Conservation (phyloP, 2,888 invertebrate genomes). For the Nebria salina region DNA sequence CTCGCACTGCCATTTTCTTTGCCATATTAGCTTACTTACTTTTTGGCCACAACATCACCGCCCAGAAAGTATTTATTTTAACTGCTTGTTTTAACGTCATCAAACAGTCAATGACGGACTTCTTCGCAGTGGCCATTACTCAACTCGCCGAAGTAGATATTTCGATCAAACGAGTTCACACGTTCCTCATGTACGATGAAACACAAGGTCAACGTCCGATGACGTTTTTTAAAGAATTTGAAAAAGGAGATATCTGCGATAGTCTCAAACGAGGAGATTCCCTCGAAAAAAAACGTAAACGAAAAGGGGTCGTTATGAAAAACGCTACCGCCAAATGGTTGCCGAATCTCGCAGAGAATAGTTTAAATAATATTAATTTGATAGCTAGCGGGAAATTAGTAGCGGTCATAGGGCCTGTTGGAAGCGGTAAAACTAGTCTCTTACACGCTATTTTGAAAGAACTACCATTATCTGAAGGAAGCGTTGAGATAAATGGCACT, state of each 20-base stretch:
- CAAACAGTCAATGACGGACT: constrained; percentile 77
- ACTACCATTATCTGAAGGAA: constrained; percentile 61
- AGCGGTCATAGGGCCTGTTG: constrained; percentile 75
- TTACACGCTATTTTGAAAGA: constrained; percentile 64
- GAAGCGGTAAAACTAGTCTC: constrained; percentile 71
- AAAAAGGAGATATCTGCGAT: constrained; percentile 27
- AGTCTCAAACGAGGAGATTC: constrained; percentile 27
- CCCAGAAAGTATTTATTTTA: constrained; percentile 78
- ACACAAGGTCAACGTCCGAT: constrained; percentile 7
- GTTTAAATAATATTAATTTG: constrained; percentile 64
- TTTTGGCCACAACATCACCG: constrained; percentile 70
- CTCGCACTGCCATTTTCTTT: constrained; percentile 76
- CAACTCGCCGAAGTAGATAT: constrained; percentile 71
- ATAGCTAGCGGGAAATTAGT: constrained; percentile 61
- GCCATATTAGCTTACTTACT: constrained; percentile 73
- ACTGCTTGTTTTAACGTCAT: constrained; percentile 79
- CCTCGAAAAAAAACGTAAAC: constrained; percentile 32
- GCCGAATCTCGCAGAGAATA: constrained; percentile 62
- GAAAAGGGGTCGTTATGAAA: constrained; percentile 67
- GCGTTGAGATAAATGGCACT: constrained; percentile 63
- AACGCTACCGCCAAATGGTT: constrained; percentile 78
- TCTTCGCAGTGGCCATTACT: constrained; percentile 75
- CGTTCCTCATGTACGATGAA: constrained; percentile 71
- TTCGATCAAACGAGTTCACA: constrained; percentile 68
- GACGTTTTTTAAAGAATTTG: constrained; percentile 24